Evolutionary conservation across 2,113 vertebrate species (phyloP).

Genomic region (Alosa alosa): DNA sequence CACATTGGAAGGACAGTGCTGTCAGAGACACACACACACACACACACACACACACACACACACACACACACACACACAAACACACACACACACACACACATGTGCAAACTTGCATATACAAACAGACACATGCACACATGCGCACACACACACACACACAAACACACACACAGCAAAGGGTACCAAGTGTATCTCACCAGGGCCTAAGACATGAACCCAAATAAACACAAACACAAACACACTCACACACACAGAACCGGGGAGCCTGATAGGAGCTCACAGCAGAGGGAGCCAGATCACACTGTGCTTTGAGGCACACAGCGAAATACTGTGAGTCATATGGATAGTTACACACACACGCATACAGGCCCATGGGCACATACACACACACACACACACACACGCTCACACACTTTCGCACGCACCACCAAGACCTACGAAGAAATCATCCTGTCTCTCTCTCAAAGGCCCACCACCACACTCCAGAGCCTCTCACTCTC

Average conservation of each 20-base stretch:
- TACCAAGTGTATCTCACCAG: background rate
- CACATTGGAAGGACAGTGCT: constrained; percentile 2
- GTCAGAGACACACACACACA: constrained; percentile 12
- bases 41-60: constrained; percentile 3
- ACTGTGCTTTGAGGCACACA: constrained; percentile 19
- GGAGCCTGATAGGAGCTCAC: constrained; percentile 37
- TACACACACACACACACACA: constrained; percentile 23
- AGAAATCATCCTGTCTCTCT: constrained; percentile 44
- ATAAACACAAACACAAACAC: background rate
- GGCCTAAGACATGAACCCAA: background rate
- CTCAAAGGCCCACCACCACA: constrained; percentile 53
- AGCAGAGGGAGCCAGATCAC: constrained; percentile 51
- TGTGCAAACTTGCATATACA: background rate
- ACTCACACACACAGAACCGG: background rate
- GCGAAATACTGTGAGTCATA: background rate
- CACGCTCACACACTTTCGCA: no score
- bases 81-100: constrained; percentile 6
- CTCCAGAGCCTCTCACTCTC: background rate
- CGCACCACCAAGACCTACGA: constrained; percentile 33
- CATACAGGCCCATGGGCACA: background rate
- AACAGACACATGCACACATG: background rate
- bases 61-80: background rate
- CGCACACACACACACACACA: constrained; percentile 3
- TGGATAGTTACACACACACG: constrained; percentile 7
- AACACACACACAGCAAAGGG: background rate